Evolutionary conservation across 2,888 invertebrate genomes (phyloP).

Genomic region (Morpho deidamia): DNA sequence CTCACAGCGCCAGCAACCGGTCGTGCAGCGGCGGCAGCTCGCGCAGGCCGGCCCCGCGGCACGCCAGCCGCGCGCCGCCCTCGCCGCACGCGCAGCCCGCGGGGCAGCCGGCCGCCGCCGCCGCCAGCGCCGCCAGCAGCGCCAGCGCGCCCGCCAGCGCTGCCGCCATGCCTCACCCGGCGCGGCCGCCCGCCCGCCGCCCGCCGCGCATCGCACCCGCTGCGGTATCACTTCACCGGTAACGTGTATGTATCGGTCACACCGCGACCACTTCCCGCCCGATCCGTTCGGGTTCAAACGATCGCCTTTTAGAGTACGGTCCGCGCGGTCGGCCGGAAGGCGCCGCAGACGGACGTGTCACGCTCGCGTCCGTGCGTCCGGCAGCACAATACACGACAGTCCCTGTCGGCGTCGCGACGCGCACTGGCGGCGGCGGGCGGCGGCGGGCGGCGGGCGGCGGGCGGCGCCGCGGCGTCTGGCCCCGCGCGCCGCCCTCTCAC

Average conservation of each 20-base stretch:
- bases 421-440: conserved; percentile 25
- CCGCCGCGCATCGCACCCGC: neutral
- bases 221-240: conserved; percentile 5
- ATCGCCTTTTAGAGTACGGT: neutral
- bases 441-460: conserved; percentile 30
- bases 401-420: conserved; percentile 47
- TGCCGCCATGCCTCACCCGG: conserved; percentile 35
- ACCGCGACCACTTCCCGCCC: conserved; percentile 1
- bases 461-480: conserved; percentile 28
- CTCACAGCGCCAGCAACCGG: conserved; percentile 47
- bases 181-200: conserved; percentile 69
- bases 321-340: neutral
- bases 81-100: conserved; percentile 44
- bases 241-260: neutral
- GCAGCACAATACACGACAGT: conserved; percentile 43
- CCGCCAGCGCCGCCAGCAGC: conserved; percentile 28
- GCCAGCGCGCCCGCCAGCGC: conserved; percentile 30
- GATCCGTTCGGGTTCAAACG: neutral
- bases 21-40: conserved; percentile 50
- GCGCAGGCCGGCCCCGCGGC: conserved; percentile 47
- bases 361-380: conserved; percentile 60
- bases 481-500: conserved; percentile 10
- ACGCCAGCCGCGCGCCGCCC: conserved; percentile 43
- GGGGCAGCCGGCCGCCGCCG: conserved; percentile 18
- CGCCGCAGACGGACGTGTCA: neutral